Evolutionary conservation across 1,140 invertebrate genomes (phyloP), one percentile per base, ranked within the genome.

Genomic region (Gonatopus flavifemur): DNA sequence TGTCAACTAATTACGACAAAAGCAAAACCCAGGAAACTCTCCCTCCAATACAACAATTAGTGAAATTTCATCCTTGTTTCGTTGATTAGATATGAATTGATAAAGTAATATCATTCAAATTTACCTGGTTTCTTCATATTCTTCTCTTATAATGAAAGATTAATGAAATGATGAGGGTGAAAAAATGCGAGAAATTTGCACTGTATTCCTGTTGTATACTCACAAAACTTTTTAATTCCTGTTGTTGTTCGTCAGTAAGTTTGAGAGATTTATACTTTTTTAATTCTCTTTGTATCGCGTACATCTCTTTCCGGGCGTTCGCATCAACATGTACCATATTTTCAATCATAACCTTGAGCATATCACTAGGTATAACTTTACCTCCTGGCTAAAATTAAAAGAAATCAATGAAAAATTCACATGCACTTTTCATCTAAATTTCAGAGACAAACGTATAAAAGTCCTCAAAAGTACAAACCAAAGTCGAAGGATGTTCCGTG

Each of bases 291-390:
- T 54, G 49, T 7, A 49, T 38, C 0, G 30, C 10, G 4, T 33
- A 54, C n/a, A 74, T 48, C 46, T 74, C 59, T 20, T 57, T 55
- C 44, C 70, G 64, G 1, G 59, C 48, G 37, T 49, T 38, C 0
- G 61, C 46, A 12, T 59, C 63, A 5, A 71, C 38, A 20, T 43
- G 39, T 19, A 71, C 64, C 13, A 71, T 53, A 13, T 61, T 58
- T 20, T 72, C 64, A 24, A 72, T 59, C 10, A 72, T 30, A 7
- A 59, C 54, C 18, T 66, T 59, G 24, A 52, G 57, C n/a, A n/a
- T n/a, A n/a, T n/a, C n/a, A n/a, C n/a, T n/a, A n/a, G 64, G 67
- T 45, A 58, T 50, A 35, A 63, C 55, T 57, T 57, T 70, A 30
- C 52, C 67, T 28, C n/a, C n/a, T 3, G 3, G 18, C 28, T 12